Evolutionary conservation across 1,140 invertebrate species (phyloP).

Genomic region (Anastrepha obliqua): DNA sequence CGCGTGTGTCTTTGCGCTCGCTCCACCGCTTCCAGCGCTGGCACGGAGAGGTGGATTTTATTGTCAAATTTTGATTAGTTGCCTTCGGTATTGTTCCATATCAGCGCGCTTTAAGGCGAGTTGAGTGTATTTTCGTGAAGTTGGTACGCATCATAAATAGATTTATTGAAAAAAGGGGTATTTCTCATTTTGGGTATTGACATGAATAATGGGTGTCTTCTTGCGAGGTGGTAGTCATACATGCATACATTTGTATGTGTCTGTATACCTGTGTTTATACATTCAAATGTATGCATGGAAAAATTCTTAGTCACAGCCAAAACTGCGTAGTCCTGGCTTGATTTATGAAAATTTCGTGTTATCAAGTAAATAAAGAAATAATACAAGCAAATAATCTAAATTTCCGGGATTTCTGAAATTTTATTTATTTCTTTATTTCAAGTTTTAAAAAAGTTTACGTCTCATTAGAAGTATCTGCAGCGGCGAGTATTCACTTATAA

Average conservation of each 20-base stretch:
- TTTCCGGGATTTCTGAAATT: no score
- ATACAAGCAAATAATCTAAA: no score
- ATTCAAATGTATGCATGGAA: no score
- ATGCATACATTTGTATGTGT: neutral
- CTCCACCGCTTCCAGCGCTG: neutral
- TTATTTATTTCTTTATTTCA: no score
- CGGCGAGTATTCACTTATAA: no score
- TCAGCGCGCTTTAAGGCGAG: constrained; percentile 20
- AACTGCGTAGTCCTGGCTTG: no score
- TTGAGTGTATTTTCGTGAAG: constrained; percentile 22
- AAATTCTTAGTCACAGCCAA: no score
- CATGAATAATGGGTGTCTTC: constrained; percentile 30
- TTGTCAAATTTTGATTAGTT: constrained; percentile 55
- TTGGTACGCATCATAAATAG: constrained; percentile 48
- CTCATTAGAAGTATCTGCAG: no score
- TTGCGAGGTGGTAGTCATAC: neutral
- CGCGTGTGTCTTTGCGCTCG: neutral
- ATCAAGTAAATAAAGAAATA: no score
- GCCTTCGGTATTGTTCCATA: constrained; percentile 30
- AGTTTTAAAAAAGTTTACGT: no score
- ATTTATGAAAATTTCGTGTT: no score
- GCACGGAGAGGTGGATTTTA: constrained; percentile 52
- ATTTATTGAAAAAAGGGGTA: constrained; percentile 51
- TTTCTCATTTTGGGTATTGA: constrained; percentile 30
- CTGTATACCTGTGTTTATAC: neutral